Base-by-base conservation (phyloP, 2,797 vertebrate genomes). In the Enteromius viviparus region DNA sequence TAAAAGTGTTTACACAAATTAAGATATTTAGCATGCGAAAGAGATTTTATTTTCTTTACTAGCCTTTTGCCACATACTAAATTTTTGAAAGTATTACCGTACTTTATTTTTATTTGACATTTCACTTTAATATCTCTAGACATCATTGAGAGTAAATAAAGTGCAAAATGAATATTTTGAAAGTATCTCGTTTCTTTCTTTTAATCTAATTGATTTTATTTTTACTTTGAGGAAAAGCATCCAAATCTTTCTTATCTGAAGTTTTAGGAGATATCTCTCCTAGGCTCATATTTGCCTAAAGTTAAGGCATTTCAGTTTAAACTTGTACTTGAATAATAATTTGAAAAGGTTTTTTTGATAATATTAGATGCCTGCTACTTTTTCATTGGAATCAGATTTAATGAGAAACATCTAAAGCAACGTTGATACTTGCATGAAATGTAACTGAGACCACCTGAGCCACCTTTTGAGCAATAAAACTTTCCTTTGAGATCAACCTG, bases 401-500 rank as follows among this genome's bases (percentile, higher is more conserved):
- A 15, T 58, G 6, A 40, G 21, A 37, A 75, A 21, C 12, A 75
- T 75, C 21, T 26, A 76, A 23, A 58, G 23, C 4, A 29, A 42
- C 2, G 12, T 10, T 45, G 8, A 62, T 62, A 49, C 62, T 21
- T 47, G 7, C 14, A 53, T 53, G 4, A 29, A 34, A 37, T n/a
- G 8, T 60, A 58, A 45, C 49, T 21, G n/a, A 80, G 37, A 19
- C 21, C 47, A 34, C 8, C 55, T 45, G 23, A 53, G 5, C 29
- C 29, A 21, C 17, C 17, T 21, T 64, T 21, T 6, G 19, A 77
- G 23, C 4, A 3, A 62, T 29, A 26, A 3, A 4, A 21, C 6
- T 8, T 70, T 4, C 75, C 40, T 21, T 34, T 29, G n/a, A 62
- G 55, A 76, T 65, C 76, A 32, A 65, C 26, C 60, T 64, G 42